These are phyloP conservation scores for Plutomurus gul DNA, from an alignment of 1,140 invertebrate genomes.

Conservation along the genomic window DNA sequence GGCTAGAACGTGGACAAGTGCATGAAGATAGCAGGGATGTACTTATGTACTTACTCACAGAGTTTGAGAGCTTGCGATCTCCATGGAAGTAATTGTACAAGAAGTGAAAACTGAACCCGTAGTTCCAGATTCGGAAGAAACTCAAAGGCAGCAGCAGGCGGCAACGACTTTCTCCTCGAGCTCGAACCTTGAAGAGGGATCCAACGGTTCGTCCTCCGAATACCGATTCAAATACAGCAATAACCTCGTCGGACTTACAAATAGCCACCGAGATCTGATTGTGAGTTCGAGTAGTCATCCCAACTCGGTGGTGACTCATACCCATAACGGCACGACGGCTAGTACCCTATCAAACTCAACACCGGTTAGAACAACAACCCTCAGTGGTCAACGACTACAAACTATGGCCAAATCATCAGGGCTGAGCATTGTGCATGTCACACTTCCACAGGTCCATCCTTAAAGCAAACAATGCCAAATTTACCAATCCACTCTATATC, in stretches of 20 bases:
- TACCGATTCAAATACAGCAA: neutral
- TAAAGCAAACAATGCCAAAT: neutral
- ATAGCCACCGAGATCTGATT: slow-evolving; percentile 3
- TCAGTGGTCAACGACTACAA: slow-evolving; percentile 51
- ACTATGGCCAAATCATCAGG: slow-evolving; percentile 55
- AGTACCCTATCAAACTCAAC: slow-evolving; percentile 43
- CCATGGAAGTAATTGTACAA: slow-evolving; percentile 50
- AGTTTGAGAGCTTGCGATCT: slow-evolving; percentile 42
- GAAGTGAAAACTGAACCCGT: slow-evolving; percentile 44
- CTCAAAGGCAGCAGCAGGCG: neutral
- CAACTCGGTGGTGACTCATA: slow-evolving; percentile 5
- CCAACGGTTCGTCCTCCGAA: neutral
- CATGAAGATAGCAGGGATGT: slow-evolving; percentile 23
- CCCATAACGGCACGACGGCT: slow-evolving; percentile 10
- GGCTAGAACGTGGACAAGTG: neutral
- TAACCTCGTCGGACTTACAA: neutral
- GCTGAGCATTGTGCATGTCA: slow-evolving; percentile 82
- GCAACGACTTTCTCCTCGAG: slow-evolving; percentile 2
- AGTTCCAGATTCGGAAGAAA: slow-evolving; percentile 34
- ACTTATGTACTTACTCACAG: slow-evolving; percentile 19
- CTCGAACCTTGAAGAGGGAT: neutral
- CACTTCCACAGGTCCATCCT: slow-evolving; percentile 66
- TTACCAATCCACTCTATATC: slow-evolving; percentile 1
- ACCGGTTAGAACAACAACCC: slow-evolving; percentile 52
- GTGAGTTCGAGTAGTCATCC: slow-evolving; percentile 1